phyloP scores from a whole-genome alignment of 2,888 invertebrate species.

The Stenurella melanura region DNA sequence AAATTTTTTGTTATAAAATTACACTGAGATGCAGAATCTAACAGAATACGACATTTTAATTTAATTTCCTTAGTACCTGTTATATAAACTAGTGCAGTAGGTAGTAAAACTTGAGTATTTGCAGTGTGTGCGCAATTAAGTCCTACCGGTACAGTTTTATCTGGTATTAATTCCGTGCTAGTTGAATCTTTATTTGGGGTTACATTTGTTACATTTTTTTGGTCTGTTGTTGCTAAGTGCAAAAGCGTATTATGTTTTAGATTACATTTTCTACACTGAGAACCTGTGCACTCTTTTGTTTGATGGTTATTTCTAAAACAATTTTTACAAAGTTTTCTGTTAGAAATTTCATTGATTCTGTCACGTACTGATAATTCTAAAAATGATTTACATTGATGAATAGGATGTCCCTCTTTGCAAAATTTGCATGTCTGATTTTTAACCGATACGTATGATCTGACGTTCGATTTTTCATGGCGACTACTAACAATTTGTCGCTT shows the following conservation, averaged over 20 bases:
- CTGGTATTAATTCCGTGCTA: background rate
- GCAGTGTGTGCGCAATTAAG: background rate
- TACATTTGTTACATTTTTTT: background rate
- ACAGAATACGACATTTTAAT: conserved; percentile 20
- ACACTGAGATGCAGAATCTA: conserved; percentile 24
- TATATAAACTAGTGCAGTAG: conserved; percentile 9
- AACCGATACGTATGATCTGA: conserved; percentile 13
- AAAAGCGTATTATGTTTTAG: conserved; percentile 21
- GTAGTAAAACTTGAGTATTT: conserved; percentile 14
- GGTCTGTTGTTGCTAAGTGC: background rate
- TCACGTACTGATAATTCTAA: conserved; percentile 3
- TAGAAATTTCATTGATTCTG: no score
- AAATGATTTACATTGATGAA: conserved; percentile 25
- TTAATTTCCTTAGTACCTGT: background rate
- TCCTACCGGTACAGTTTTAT: background rate
- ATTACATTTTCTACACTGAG: conserved; percentile 19
- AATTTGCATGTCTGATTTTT: conserved; percentile 13
- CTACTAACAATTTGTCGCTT: background rate
- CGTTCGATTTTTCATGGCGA: conserved; percentile 10
- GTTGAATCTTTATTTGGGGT: background rate
- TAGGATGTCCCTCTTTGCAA: conserved; percentile 13
- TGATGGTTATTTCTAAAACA: conserved; percentile 27
- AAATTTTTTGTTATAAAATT: conserved; percentile 17
- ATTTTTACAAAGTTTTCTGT: conserved; percentile 5
- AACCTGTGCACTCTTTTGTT: conserved; percentile 20